Conservation (phyloP, 2,888 invertebrate species). For the Chouioia cunea region DNA sequence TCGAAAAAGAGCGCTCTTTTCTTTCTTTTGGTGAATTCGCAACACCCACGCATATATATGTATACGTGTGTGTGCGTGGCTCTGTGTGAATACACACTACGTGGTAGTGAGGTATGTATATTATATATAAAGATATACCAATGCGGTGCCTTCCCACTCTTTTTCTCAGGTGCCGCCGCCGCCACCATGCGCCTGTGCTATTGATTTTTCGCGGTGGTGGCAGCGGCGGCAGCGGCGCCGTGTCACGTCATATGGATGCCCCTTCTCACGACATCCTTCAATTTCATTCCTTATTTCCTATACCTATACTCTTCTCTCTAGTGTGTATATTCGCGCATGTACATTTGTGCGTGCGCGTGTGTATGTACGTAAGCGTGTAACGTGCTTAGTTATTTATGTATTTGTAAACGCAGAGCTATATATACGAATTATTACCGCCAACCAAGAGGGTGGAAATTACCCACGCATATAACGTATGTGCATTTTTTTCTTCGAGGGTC, state of each 20-base stretch:
- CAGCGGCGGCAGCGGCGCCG: conserved; percentile 34
- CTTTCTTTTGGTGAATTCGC: background rate
- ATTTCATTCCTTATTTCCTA: background rate
- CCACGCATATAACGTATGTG: background rate
- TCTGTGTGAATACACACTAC: background rate
- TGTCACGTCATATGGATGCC: conserved; percentile 60
- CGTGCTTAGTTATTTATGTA: conserved; percentile 37
- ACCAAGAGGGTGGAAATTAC: background rate
- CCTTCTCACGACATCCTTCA: conserved; percentile 24
- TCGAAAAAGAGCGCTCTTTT: background rate
- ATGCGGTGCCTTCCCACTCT: background rate
- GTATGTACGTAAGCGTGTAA: background rate
- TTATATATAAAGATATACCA: too few relatives aligned
- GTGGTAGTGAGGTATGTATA: too few relatives aligned
- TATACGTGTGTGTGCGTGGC: background rate
- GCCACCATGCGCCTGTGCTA: conserved; percentile 39
- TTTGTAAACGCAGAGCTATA: conserved; percentile 23
- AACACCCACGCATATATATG: background rate
- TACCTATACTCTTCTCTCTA: background rate
- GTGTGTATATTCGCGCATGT: background rate
- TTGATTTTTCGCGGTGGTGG: conserved; percentile 43
- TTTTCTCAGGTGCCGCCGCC: too few relatives aligned
- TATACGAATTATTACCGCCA: background rate
- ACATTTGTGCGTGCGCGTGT: background rate
- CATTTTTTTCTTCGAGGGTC: too few relatives aligned